Percentiles rank a stretch among this genome's conserved stretches.
Conservation (phyloP, 2,797 vertebrate species). For the Chaenodraco wilsoni region DNA sequence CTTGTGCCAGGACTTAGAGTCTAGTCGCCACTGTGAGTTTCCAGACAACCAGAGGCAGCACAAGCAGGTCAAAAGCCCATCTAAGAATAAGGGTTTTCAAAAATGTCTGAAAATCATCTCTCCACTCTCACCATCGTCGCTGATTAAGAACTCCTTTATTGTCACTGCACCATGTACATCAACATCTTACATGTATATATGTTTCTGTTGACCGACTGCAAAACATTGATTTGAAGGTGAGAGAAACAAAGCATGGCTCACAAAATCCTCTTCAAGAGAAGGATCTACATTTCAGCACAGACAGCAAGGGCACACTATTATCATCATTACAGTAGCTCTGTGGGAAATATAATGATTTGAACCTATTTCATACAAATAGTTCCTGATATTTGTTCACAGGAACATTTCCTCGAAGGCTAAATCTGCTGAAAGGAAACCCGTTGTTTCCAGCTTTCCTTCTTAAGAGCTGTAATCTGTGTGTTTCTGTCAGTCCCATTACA, state of each 20-base stretch:
- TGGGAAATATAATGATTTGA: conserved; percentile 18
- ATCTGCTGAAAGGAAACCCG: conserved; percentile 41
- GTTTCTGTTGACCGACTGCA: background rate
- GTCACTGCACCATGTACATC: too few relatives aligned
- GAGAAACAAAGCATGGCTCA: background rate
- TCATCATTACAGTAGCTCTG: background rate
- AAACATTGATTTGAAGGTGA: background rate
- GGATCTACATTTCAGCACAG: background rate
- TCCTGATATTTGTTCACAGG: conserved; percentile 2
- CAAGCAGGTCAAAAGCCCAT: too few relatives aligned
- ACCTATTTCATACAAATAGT: background rate
- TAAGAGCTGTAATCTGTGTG: conserved; percentile 36
- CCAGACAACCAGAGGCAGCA: background rate
- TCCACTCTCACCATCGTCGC: too few relatives aligned
- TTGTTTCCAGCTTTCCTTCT: conserved; percentile 21
- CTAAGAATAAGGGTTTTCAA: background rate
- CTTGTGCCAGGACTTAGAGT: too few relatives aligned
- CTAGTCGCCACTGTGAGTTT: background rate
- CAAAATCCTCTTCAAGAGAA: background rate
- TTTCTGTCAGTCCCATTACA: conserved; percentile 68
- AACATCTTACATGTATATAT: too few relatives aligned
- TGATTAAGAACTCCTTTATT: background rate
- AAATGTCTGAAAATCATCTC: too few relatives aligned
- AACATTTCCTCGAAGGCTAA: conserved; percentile 17
- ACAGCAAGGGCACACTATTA: background rate